Base-by-base conservation (phyloP, 2,797 vertebrate species). In the Neosalanx taihuensis region DNA sequence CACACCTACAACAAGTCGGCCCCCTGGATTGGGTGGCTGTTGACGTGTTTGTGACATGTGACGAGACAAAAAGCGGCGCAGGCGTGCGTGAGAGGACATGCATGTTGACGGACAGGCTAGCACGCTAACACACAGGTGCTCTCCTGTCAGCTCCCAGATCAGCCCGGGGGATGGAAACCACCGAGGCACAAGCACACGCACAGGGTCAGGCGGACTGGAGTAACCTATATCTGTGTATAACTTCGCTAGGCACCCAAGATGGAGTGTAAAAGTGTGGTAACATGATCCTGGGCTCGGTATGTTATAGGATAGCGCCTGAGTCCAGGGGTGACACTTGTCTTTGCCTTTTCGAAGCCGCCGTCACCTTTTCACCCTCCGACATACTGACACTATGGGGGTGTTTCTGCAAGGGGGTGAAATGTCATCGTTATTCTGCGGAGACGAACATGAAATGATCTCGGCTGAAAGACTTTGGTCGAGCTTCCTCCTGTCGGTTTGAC, bases 291-390 rank as follows among this genome's bases (percentile, higher is more conserved):
- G 73, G 70, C 76, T 80, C 78, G 70, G 72, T 30, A 71, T 71
- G 76, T 69, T 29, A 71, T 90, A 86, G 72, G 79, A 88, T 81
- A 88, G 84, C 80, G 15, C 69, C 53, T 78, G 63, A 18, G 69
- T 76, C 78, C 83, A n/a, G 29, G 76, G 76, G 80, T 84, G 83
- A 84, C 83, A 72, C 72, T 78, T 73, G 0, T 75, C 6, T 7
- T 72, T 69, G n/a, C 23, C 68, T 79, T 60, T 74, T 85, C 74
- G 81, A 74, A 78, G 83, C 74, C 74, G 10, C 74, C 72, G 20
- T 71, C 3, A 35, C 71, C 69, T 84, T 67, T 71, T 77, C 73
- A 72, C 33, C 12, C 74, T 77, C 58, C 29, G 69, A 66, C 71
- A 81, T 85, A 83, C 85, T 74, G 79, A 66, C 76, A 73, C 72